Base-by-base conservation (phyloP, 2,888 invertebrate species). In the Eurytoma adleriae region DNA sequence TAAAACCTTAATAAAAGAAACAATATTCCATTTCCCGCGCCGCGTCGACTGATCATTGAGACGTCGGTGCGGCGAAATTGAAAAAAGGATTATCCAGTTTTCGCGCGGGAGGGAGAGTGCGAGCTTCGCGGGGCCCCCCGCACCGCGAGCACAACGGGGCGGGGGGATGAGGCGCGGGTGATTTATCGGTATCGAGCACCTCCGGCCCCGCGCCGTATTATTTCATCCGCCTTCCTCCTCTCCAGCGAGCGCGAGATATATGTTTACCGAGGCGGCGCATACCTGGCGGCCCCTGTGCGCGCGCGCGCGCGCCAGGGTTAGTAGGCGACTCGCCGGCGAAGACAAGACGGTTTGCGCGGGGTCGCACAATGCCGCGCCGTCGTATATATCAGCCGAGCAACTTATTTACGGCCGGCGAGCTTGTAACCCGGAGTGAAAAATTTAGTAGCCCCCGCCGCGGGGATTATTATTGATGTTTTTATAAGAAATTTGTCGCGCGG, bases 1-100 rank as follows among this genome's bases (percentile, higher is more conserved):
- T 30, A 30, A 30, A 30, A 3, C 30, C 30, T 30, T 30, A 30
- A 30, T 30, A 30, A 30, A 30, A 30, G 30, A 30, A 30, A 30
- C 30, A 30, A 30, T 30, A 30, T 30, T 30, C 30, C 30, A 30
- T 3, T 30, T 4, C 30, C 54, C 61, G 27, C 3, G 20, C 24
- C 12, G 13, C n/a, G 24, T 54, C 61, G 68, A n/a, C 18, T 69
- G 71, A 69, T 75, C 79, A 81, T 81, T 81, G 79, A 81, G 81
- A 81, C 76, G 79, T 81, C 79, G 79, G 30, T 68, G 75, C 69
- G 66, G 68, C 64, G 76, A 81, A 81, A 81, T 81, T 76, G 81
- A 81, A 81, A 81, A 81, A 81, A 76, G 81, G 79, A 81, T 81
- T 76, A 79, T 79, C 72, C 76, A 79, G 76, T 79, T 79, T 72